These are phyloP conservation scores for Alca torda DNA, from an alignment of 2,797 vertebrate genomes.

Conservation along the genomic window DNA sequence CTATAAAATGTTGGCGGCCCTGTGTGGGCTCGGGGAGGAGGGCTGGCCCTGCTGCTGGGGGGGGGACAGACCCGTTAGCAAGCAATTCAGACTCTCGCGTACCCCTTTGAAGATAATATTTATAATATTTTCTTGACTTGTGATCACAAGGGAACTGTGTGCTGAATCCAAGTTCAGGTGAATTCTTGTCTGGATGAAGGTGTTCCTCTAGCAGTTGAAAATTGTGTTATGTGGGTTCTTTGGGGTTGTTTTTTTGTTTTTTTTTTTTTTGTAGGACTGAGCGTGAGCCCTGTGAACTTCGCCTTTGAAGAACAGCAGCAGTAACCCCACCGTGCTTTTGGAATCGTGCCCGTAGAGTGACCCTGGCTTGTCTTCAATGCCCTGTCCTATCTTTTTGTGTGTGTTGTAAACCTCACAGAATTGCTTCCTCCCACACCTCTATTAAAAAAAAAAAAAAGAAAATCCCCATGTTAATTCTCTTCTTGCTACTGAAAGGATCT, in stretches of 20 bases:
- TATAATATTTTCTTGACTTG: not conserved
- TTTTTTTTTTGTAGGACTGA: conserved; percentile 13
- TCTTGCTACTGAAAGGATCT: not conserved
- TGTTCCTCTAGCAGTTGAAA: not conserved
- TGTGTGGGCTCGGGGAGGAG: not conserved
- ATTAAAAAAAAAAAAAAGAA: not conserved
- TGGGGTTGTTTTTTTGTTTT: not conserved
- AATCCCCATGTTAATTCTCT: not conserved
- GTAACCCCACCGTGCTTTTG: not conserved
- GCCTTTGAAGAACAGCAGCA: not conserved
- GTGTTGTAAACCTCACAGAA: conserved; percentile 41
- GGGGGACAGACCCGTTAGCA: not conserved
- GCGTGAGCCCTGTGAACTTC: not conserved
- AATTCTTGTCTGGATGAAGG: not conserved
- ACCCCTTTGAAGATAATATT: not conserved
- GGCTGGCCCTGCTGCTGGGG: not conserved
- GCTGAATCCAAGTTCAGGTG: not conserved
- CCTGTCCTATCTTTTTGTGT: conserved; percentile 32
- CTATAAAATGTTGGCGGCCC: not conserved
- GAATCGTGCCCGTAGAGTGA: not conserved
- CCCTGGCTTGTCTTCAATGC: not conserved
- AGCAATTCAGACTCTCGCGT: not conserved
- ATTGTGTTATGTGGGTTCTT: not conserved
- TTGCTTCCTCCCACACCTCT: not conserved
- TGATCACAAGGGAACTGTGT: not conserved